Base-by-base conservation (phyloP, 2,113 vertebrate species). In the Deroptyus accipitrinus region DNA sequence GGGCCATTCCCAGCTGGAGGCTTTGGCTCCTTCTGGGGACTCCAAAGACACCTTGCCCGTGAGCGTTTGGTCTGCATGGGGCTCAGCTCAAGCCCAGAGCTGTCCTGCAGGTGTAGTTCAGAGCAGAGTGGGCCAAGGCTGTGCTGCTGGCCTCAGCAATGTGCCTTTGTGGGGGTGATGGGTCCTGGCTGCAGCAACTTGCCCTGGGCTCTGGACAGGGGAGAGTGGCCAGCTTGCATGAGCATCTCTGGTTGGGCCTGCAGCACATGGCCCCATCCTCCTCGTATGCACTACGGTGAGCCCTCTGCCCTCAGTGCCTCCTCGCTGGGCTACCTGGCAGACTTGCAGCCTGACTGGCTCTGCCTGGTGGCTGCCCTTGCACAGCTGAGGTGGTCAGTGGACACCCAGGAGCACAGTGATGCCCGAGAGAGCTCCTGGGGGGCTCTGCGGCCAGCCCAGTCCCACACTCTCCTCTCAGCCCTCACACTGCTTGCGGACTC, bases 161-260 rank as follows among this genome's bases (percentile, higher is more conserved):
- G 96, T 97, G 97, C 96, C 97, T 97, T 97, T 92, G 94, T 85
- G 73, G 85, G 91, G 67, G 91, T 88, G 93, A 83, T 63, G 17
- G 83, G 86, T 95, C 83, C 86, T 88, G 90, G 86, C 94, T 0
- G 2, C 87, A 67, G 75, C 77, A 63, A 9, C 74, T 92, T 31
- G 4, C 88, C 84, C 92, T 72, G 73, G 83, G 72, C 83, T 88
- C 80, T 31, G 44, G 57, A 79, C 23, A 22, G 69, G 76, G 72
- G 55, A 68, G 41, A 49, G 70, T 6, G 54, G 75, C 69, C 82
- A 10, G 66, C 76, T 86, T 41, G 81, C 51, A 17, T 4, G 87
- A 80, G 92, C 88, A 48, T 88, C 80, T 81, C 39, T 25, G 64
- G 52, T 22, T 42, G 76, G 83, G 75, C 42, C 73, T 9, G 68